phyloP scores from a whole-genome alignment of 2,797 vertebrate genomes.

The Molothrus ater region DNA sequence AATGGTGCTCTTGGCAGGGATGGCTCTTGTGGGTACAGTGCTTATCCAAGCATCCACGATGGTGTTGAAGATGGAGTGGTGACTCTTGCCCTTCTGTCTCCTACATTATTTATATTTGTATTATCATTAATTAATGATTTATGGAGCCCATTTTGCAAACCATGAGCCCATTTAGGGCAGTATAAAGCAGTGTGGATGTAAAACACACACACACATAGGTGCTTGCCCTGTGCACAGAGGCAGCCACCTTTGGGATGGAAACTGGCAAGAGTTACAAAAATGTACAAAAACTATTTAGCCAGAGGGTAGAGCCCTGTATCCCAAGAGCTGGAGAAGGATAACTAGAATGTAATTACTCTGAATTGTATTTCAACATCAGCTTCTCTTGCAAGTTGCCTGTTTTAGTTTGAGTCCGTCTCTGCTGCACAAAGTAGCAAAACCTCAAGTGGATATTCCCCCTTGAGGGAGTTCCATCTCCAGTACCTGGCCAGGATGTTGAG shows the following conservation, averaged over 20 bases:
- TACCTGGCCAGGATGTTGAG: neutral
- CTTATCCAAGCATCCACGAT: slow-evolving; percentile 42
- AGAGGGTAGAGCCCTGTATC: slow-evolving; percentile 16
- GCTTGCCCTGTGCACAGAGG: slow-evolving; percentile 26
- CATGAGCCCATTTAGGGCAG: neutral
- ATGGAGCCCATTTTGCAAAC: slow-evolving; percentile 72
- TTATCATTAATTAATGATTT: slow-evolving; percentile 80
- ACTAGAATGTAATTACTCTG: neutral
- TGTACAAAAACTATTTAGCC: neutral
- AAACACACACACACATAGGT: neutral
- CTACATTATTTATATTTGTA: slow-evolving; percentile 57
- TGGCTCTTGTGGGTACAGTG: neutral
- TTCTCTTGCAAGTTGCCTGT: neutral
- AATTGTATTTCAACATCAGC: neutral
- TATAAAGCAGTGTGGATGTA: slow-evolving; percentile 4
- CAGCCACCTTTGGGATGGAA: neutral
- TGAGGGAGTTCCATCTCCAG: neutral
- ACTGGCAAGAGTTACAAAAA: slow-evolving; percentile 1
- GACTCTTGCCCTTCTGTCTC: slow-evolving; percentile 46
- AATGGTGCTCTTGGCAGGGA: slow-evolving; percentile 58
- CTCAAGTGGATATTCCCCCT: slow-evolving; percentile 1
- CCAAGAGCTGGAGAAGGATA: neutral
- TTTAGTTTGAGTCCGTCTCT: neutral
- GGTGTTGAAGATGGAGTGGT: slow-evolving; percentile 42
- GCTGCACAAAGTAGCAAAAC: neutral